phyloP scores from a whole-genome alignment of 1,140 invertebrate species.

The Meloidogyne hapla region DNA sequence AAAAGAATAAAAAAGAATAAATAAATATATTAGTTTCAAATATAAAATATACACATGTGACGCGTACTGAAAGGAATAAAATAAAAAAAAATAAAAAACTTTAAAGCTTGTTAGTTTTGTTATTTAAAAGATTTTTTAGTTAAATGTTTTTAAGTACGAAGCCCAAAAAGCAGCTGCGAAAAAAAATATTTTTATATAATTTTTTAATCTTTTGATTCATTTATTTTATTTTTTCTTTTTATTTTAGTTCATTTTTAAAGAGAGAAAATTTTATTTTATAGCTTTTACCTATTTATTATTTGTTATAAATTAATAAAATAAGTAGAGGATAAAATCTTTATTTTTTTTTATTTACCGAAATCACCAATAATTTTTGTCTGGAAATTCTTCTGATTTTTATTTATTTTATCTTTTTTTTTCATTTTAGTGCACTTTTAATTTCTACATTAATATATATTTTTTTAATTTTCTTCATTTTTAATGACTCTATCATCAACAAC shows the following conservation, averaged over 20 bases:
- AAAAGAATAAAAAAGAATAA: too few relatives aligned
- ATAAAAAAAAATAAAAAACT: background rate
- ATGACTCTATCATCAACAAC: background rate
- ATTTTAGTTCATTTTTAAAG: background rate
- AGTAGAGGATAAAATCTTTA: too few relatives aligned
- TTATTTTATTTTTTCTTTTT: background rate
- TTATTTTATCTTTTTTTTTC: background rate
- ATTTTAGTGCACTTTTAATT: background rate
- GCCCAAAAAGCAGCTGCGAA: background rate
- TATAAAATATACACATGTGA: background rate
- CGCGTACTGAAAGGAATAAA: background rate
- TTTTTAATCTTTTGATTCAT: constrained; percentile 2
- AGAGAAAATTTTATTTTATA: too few relatives aligned
- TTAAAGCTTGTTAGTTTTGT: background rate
- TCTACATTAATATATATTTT: background rate
- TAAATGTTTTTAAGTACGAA: background rate
- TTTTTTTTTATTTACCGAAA: too few relatives aligned
- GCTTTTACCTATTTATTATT: too few relatives aligned
- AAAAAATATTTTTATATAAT: background rate
- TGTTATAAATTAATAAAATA: too few relatives aligned
- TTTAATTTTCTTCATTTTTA: background rate
- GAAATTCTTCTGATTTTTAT: too few relatives aligned
- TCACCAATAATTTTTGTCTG: too few relatives aligned
- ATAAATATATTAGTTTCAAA: too few relatives aligned
- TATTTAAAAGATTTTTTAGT: background rate